Base-by-base conservation (phyloP, 2,797 vertebrate genomes). In the Coregonus sp. region DNA sequence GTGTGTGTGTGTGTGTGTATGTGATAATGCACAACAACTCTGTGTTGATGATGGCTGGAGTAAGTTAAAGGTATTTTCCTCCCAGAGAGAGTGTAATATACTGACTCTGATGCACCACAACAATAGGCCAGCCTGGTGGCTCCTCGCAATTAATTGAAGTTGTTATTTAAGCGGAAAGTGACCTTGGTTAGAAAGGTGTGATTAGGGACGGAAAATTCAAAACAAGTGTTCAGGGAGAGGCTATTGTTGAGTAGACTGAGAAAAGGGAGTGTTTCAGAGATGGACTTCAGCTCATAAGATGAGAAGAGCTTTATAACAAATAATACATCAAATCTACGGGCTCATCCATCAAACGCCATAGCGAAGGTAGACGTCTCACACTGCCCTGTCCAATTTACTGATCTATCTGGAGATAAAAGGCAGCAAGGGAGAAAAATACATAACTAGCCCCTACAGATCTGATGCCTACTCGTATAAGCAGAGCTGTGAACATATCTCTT, bases 151-250 rank as follows among this genome's bases (percentile, higher is more conserved):
- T 25, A 71, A 71, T 18, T 47, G 83, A 81, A 75, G 85, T 90
- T 84, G 87, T 93, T 87, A 91, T 83, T 29, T 83, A 66, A 50
- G 74, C 6, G 25, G 15, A 14, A 78, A 75, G 75, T 89, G 86
- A 90, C 90, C 90, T 92, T 91, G 88, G 82, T 86, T 0, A 15
- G 4, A 70, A 80, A 18, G 51, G 51, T 15, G 14, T 18, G 73
- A 54, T 37, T 20, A 51, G 20, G 20, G 12, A 25, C 11, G 40
- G n/a, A 51, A 31, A 29, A 29, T 70, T 29, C 1, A 31, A 37
- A 31, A n/a, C n/a, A 25, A 12, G 67, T 33, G 50, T 50, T 20
- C 47, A 51, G 69, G 47, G 7, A 6, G 50, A 52, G 14, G 51
- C 54, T 47, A 85, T 70, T 85, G 75, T 69, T 78, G 1, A 70